A percentile compares a stretch with the other conserved stretches of the same genome.
These are phyloP conservation scores for Drosophila carrolli DNA, from an alignment of 1,140 invertebrate genomes.

Conservation along the genomic window DNA sequence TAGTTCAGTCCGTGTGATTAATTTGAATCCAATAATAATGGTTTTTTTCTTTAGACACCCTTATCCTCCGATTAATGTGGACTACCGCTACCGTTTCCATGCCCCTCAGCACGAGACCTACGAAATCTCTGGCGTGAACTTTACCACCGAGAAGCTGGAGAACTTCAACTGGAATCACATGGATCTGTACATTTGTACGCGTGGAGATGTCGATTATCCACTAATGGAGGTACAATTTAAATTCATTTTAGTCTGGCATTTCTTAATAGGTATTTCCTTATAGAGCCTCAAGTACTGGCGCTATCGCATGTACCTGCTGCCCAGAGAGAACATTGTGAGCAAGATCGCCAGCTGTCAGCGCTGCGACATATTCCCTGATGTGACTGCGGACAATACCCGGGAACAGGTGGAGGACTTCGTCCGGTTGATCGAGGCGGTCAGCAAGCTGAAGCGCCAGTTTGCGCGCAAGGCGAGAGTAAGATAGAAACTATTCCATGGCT, in stretches of 20 bases:
- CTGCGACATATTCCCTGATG: constrained; percentile 92
- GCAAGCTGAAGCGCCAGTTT: constrained; percentile 93
- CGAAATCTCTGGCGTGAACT: constrained; percentile 97
- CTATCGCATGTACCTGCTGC: constrained; percentile 94
- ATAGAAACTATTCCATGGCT: constrained; percentile 7
- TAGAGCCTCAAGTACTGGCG: constrained; percentile 97
- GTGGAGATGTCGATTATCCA: constrained; percentile 95
- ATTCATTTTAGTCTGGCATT: neutral
- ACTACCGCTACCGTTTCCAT: constrained; percentile 96
- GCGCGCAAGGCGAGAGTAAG: constrained; percentile 79
- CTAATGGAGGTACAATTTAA: constrained; percentile 90
- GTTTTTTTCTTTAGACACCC: constrained; percentile 89
- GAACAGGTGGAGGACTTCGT: constrained; percentile 91
- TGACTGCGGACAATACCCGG: constrained; percentile 87
- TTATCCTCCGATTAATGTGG: constrained; percentile 95
- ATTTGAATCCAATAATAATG: neutral
- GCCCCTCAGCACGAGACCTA: constrained; percentile 97
- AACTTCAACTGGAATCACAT: constrained; percentile 99
- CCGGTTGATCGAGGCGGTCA: constrained; percentile 95
- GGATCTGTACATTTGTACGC: constrained; percentile 97
- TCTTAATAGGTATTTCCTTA: constrained; percentile 36
- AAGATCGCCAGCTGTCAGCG: constrained; percentile 89
- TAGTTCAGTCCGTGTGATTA: constrained; percentile 32
- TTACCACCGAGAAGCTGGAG: constrained; percentile 97
- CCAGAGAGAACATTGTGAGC: constrained; percentile 90